phyloP scores from a whole-genome alignment of 1,140 invertebrate genomes.

The Cotesia typhae region DNA sequence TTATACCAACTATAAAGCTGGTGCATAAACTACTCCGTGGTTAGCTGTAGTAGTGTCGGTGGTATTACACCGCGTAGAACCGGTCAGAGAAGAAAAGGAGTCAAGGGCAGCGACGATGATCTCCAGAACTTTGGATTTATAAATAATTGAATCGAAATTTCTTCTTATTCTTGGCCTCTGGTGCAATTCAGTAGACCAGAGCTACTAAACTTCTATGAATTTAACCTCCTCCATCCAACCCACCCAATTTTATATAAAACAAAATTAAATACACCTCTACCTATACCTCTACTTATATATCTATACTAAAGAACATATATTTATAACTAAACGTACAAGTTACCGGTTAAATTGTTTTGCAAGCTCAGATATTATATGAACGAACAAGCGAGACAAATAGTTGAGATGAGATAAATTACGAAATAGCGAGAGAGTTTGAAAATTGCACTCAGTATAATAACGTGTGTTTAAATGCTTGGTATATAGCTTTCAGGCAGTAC shows the following conservation, averaged over 20 bases:
- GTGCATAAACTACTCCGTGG: neutral
- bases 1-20: too few relatives aligned
- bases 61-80: neutral
- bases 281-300: too few relatives aligned
- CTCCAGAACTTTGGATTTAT: conserved; percentile 35
- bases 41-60: neutral
- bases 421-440: conserved; percentile 33
- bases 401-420: neutral
- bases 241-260: too few relatives aligned
- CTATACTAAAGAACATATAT: too few relatives aligned
- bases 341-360: conserved; percentile 31
- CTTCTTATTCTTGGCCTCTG: conserved; percentile 24
- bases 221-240: too few relatives aligned
- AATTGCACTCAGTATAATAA: conserved; percentile 37
- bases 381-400: conserved; percentile 1
- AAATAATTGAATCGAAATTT: conserved; percentile 36
- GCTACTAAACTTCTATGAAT: too few relatives aligned
- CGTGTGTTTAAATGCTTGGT: conserved; percentile 3
- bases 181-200: neutral
- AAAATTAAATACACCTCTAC: too few relatives aligned
- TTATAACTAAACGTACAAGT: too few relatives aligned
- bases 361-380: neutral
- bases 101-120: conserved; percentile 27
- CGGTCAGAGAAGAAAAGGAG: conserved; percentile 21
- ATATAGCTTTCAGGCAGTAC: conserved; percentile 28